Conservation (phyloP, 2,888 invertebrate genomes). For the Epinotia nisella region DNA sequence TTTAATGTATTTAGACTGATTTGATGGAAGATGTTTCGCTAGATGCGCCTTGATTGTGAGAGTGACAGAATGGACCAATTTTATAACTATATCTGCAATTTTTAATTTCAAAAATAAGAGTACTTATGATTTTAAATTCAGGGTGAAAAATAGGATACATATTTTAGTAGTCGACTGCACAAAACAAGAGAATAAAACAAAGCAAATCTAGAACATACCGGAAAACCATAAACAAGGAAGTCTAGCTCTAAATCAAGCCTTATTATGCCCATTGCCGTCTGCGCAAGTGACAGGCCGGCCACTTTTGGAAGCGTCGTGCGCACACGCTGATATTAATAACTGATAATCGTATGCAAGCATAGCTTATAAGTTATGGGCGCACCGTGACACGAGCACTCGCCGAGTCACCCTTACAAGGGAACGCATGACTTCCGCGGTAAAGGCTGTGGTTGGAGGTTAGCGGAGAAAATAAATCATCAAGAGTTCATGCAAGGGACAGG, state of each 20-base stretch:
- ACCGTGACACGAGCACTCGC: constrained; percentile 29
- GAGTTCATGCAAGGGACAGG: not conserved
- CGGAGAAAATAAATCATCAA: constrained; percentile 7
- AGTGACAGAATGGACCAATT: no score
- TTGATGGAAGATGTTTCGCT: no score
- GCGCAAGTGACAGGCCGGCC: constrained; percentile 4
- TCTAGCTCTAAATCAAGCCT: constrained; percentile 7
- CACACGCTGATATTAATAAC: constrained; percentile 38
- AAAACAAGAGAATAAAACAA: not conserved
- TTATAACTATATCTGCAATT: no score
- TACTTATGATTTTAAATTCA: no score
- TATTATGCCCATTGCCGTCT: not conserved
- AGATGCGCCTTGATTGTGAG: no score
- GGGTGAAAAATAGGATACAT: no score
- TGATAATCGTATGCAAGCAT: constrained; percentile 39
- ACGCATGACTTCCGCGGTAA: constrained; percentile 35
- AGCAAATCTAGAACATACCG: not conserved
- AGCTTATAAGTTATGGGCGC: constrained; percentile 31
- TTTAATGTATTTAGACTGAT: no score
- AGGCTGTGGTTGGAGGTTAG: constrained; percentile 22
- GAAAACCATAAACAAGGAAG: not conserved
- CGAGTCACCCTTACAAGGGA: constrained; percentile 40
- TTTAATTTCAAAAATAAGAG: no score
- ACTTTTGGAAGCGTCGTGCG: constrained; percentile 39
- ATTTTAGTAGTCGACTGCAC: not conserved